Conservation (phyloP, 2,888 invertebrate genomes). For the Cryptocheilus praepositus region DNA sequence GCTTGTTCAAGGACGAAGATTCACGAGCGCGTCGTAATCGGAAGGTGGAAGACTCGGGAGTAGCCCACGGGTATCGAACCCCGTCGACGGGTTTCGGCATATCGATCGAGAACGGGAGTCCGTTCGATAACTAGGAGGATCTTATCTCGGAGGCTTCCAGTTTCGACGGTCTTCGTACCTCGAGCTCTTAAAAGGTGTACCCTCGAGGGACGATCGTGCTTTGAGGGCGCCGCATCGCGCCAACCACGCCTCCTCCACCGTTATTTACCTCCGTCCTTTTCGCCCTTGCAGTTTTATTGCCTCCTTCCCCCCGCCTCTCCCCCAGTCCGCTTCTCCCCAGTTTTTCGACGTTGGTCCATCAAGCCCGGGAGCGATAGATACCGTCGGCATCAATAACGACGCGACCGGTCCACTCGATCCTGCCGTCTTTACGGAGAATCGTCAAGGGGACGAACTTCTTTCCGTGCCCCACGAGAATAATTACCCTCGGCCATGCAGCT, state of each 20-base stretch:
- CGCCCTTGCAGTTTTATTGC: conserved; percentile 61
- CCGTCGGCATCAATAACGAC: conserved; percentile 60
- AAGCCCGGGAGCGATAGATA: conserved; percentile 68
- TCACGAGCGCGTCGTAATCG: conserved; percentile 32
- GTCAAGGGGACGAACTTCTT: neutral
- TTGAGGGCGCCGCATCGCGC: conserved; percentile 68
- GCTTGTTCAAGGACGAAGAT: conserved; percentile 45
- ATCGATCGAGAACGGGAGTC: conserved; percentile 64
- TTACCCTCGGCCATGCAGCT: too few species aligned
- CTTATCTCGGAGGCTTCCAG: conserved; percentile 71
- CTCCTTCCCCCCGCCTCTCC: conserved; percentile 35
- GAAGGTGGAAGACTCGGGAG: conserved; percentile 34
- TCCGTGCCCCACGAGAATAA: too few species aligned
- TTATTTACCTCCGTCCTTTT: conserved; percentile 67
- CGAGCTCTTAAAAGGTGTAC: conserved; percentile 58
- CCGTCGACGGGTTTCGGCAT: conserved; percentile 50
- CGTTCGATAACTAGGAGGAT: conserved; percentile 72
- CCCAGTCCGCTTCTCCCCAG: conserved; percentile 10
- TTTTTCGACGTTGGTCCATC: conserved; percentile 54
- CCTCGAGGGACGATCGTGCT: conserved; percentile 61
- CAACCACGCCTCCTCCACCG: conserved; percentile 68
- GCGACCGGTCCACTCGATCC: conserved; percentile 43
- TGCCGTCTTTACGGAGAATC: conserved; percentile 21
- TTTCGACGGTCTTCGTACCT: conserved; percentile 61
- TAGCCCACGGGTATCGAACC: conserved; percentile 48